Base-by-base conservation (phyloP, 1,140 invertebrate species). In the Polyergus mexicanus region DNA sequence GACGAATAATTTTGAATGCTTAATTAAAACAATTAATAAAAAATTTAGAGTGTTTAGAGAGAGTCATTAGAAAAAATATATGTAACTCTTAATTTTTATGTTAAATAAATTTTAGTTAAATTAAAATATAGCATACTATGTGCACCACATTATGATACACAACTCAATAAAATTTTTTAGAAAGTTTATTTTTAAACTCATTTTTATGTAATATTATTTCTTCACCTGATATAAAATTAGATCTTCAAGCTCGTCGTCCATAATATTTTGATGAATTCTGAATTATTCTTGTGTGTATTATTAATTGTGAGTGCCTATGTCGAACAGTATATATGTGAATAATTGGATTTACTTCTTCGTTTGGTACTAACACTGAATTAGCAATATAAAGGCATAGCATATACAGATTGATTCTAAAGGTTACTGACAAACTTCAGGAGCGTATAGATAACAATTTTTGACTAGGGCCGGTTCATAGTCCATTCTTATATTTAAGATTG, bases 181-280 rank as follows among this genome's bases (percentile, higher is more conserved):
- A 35, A 11, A 2, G 10, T 13, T 69, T 16, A 32, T 58, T 47
- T 51, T 19, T 19, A 19, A 51, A 51, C 16, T 19, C 5, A 51
- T n/a, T 35, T 83, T 65, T 68, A 32, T 68, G 38, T 65, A 72
- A 32, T 7, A 38, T 58, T n/a, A 76, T 63, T 76, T 47, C 16
- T 62, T 90, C 80, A 95, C 94, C 94, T 98, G 97, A 94, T 98
- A 97, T 88, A 98, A 95, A 90, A 98, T 96, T 96, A 96, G 97
- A 92, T 98, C 98, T 95, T 98, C 98, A 92, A 98, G 95, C 96
- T 98, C 97, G 96, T 98, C 98, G 96, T 98, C 98, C 98, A 98
- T 98, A 91, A 86, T 94, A 92, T 85, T 85, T 74, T 63, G 38
- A 51, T 54, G 62, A 65, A 51, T n/a, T 85, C 25, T 28, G 32